These are phyloP conservation scores for Sphenopsis melanotis DNA, from an alignment of 2,797 vertebrate species.

Conservation along the genomic window DNA sequence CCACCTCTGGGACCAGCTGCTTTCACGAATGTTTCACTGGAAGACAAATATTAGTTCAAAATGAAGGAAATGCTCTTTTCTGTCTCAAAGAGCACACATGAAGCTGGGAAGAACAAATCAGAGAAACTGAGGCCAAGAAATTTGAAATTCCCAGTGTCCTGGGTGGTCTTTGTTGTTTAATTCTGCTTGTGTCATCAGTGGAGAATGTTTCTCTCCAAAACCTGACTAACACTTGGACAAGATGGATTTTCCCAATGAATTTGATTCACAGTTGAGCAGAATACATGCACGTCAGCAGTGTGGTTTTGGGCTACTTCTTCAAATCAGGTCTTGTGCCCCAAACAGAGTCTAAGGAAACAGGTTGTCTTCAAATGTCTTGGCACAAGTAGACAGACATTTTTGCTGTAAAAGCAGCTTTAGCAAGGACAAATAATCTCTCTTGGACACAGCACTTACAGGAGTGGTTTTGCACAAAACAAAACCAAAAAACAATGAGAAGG, in stretches of 20 bases:
- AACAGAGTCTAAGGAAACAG: background rate
- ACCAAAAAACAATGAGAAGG: background rate
- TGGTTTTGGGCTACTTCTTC: background rate
- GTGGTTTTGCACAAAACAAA: background rate
- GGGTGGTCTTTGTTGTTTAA: conserved; percentile 39
- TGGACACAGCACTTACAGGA: background rate
- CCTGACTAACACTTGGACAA: background rate
- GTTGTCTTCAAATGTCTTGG: background rate
- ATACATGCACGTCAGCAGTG: background rate
- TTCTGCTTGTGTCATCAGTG: background rate
- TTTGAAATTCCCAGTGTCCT: conserved; percentile 26
- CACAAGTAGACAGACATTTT: background rate
- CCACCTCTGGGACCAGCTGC: conserved; percentile 15
- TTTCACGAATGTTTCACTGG: background rate
- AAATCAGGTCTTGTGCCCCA: background rate
- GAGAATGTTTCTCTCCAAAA: conserved; percentile 15
- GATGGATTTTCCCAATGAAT: background rate
- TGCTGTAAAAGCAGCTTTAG: background rate
- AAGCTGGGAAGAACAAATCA: background rate
- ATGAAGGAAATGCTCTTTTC: conserved; percentile 26
- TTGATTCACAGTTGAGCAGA: background rate
- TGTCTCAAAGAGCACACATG: background rate
- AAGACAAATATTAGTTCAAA: conserved; percentile 17
- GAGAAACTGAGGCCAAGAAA: conserved; percentile 42
- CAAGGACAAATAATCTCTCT: background rate